Conservation (phyloP, 2,888 invertebrate species). For the Synergus laeviventris region DNA sequence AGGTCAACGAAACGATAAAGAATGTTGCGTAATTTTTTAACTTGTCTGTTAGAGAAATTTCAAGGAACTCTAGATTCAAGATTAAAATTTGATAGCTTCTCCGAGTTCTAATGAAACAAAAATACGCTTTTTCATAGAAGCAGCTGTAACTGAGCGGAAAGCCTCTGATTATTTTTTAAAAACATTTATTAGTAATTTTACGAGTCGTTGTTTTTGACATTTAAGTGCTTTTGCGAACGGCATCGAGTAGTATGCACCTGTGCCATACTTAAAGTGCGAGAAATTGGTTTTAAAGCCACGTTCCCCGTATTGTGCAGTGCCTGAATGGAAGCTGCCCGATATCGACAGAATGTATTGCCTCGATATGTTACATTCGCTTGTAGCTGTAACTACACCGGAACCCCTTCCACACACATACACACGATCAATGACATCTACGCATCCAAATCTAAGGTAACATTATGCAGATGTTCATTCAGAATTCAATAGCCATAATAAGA, state of each 20-base stretch:
- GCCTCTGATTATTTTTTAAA: neutral
- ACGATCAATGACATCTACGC: neutral
- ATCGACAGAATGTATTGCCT: slow-evolving; percentile 49
- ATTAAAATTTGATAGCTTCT: neutral
- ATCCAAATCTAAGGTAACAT: neutral
- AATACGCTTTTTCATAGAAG: neutral
- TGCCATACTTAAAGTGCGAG: slow-evolving; percentile 48
- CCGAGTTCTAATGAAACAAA: neutral
- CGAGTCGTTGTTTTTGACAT: slow-evolving; percentile 19
- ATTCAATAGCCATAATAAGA: neutral
- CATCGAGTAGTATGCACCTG: slow-evolving; percentile 42
- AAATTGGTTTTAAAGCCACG: slow-evolving; percentile 48
- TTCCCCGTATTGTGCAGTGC: slow-evolving; percentile 47
- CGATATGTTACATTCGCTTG: slow-evolving; percentile 51
- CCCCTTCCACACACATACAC: neutral
- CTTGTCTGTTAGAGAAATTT: neutral
- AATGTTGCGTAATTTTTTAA: neutral
- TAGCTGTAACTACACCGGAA: slow-evolving; percentile 17
- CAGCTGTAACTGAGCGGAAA: neutral
- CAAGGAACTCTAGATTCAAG: neutral
- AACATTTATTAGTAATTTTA: slow-evolving; percentile 16
- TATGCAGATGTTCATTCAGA: slow-evolving; percentile 11
- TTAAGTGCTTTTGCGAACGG: neutral
- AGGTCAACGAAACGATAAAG: no score
- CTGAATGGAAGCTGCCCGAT: slow-evolving; percentile 44